Conservation (phyloP, 1,140 invertebrate genomes). For the Calephelis virginiensis region DNA sequence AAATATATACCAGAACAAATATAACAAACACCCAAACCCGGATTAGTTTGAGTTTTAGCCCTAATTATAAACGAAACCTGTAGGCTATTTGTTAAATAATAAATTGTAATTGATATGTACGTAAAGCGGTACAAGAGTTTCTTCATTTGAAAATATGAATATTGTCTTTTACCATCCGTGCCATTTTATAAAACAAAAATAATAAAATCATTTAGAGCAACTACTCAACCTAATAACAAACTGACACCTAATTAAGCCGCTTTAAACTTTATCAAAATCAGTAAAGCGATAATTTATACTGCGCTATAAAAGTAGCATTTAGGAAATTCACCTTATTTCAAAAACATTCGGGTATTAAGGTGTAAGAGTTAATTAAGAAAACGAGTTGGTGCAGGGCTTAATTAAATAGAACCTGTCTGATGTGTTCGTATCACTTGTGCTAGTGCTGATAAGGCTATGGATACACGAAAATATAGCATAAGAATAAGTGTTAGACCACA, state of each 20-base stretch:
- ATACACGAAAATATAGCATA: background rate
- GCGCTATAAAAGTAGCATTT: conserved; percentile 6
- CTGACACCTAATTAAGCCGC: conserved; percentile 4
- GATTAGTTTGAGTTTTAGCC: too few relatives aligned
- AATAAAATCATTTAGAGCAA: background rate
- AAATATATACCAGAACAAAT: too few relatives aligned
- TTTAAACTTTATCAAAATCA: conserved; percentile 11
- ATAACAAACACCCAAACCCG: too few relatives aligned
- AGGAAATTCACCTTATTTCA: background rate
- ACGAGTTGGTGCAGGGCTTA: background rate
- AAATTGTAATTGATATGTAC: background rate
- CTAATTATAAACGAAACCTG: too few relatives aligned
- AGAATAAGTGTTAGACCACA: too few relatives aligned
- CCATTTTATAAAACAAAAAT: background rate
- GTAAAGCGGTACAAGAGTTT: too few relatives aligned
- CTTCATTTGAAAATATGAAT: too few relatives aligned
- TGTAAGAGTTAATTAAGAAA: conserved; percentile 12
- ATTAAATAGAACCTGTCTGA: conserved; percentile 14
- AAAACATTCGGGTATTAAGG: conserved; percentile 8
- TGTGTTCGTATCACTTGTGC: background rate
- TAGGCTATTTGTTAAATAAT: background rate
- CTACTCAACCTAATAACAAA: background rate
- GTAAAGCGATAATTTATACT: conserved; percentile 11
- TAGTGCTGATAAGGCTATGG: conserved; percentile 1
- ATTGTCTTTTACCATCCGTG: too few relatives aligned